Evolutionary conservation across 2,888 invertebrate genomes (phyloP), one percentile per base, ranked within the genome.

Genomic region (Parnassius smintheus): DNA sequence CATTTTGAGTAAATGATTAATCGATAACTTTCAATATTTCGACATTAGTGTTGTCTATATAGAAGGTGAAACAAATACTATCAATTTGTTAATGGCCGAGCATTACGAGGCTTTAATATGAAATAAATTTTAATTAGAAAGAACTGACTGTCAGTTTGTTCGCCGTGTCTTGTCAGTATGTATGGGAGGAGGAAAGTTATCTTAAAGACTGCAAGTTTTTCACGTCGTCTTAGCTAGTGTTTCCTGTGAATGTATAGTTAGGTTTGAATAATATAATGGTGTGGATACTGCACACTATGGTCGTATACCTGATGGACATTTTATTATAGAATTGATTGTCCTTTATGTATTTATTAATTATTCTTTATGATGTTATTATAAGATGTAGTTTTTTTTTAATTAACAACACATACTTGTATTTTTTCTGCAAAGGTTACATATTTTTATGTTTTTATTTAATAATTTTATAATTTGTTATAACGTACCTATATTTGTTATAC

Each of bases 201-300:
- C 85, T 84, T 86, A 86, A 76, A 91, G 91, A 91, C 90, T 90
- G 90, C 88, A 87, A 83, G 68, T 82, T 85, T 85, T 88, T 88
- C 85, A 86, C 80, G 80, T 82, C 72, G 78, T 81, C 74, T 79
- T 85, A 86, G 82, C 81, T 85, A 82, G 82, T 81, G 78, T 81
- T 81, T 86, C 81, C 81, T 81, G 82, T 83, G 83, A 74, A 76
- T 81, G 76, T 80, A 78, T 79, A 77, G 73, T 78, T 80, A 83
- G 81, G 71, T 71, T 76, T 66, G 76, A 75, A 41, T 10, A 59
- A 18, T 41, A 35, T 35, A 18, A 49, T 66, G 71, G 71, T 69
- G 72, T 69, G 70, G 64, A 71, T 59, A 59, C 60, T 59, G 64
- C 62, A 56, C 62, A 61, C 53, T 51, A 58, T 58, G 52, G 42